Base-by-base conservation (phyloP, 2,888 invertebrate genomes). In the Aelia acuminata region DNA sequence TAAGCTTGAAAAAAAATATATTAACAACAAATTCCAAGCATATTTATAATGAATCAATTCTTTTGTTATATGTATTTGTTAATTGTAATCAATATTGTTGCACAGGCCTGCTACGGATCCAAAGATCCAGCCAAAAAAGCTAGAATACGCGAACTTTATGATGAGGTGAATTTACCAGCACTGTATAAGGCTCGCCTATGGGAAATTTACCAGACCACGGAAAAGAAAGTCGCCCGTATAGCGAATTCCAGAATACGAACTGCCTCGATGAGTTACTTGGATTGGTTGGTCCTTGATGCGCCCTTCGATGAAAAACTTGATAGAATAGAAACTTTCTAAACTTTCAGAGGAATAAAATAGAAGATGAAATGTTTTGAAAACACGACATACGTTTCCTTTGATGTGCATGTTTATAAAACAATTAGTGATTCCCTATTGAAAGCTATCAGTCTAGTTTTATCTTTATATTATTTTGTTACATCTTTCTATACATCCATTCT, bases 101-200 rank as follows among this genome's bases (percentile, higher is more conserved):
- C 84, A 57, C 39, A 89, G 89, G 89, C 87, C 39, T 86, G 87
- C 53, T 88, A 87, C 75, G 89, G 89, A 13, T 88, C 89, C 31
- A 70, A 11, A 1, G 89, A 89, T 63, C 88, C 89, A 53, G 53
- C 7, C 20, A 53, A 53, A 53, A 53, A 8, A 53, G 4, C 53
- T n/a, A 53, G 53, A 26, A 10, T 53, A 10, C 26, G 53, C 26
- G 26, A 20, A 50, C 50, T 63, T 4, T 63, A 26, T 31, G 63
- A 63, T 31, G 63, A 63, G 31, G 31, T 63, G 31, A n/a, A 63
- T 63, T 31, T 63, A 31, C 26, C 18, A 15, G 31, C 31, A 18
- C 26, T 26, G 31, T 63, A 63, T 15, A 5, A 31, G 31, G 63
- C 31, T 18, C 31, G 18, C 31, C 11, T 63, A 15, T 15, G 11